Evolutionary conservation across 2,888 invertebrate species (phyloP), one percentile per base, ranked within the genome.

Genomic region (Agelastica alni): DNA sequence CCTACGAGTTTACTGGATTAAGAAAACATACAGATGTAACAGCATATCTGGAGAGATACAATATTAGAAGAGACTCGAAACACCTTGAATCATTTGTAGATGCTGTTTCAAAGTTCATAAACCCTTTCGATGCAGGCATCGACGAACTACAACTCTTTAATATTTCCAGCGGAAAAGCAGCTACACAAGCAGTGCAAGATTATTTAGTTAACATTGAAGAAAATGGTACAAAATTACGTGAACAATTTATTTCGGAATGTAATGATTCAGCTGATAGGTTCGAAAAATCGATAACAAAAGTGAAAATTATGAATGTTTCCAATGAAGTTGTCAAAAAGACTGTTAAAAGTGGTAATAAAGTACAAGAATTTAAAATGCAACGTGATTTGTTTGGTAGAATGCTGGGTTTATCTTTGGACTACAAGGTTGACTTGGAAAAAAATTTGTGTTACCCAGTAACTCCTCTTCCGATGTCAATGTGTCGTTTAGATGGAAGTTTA

Each of bases 301-400:
- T 51, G 13, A 56, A 52, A 54, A 55, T 63, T 34, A 2, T 51
- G 13, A 59, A 60, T 60, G 61, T 64, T 55, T 41, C 61, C 36
- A 39, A 42, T 9, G 51, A 42, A 43, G 36, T 37, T 14, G 47
- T 28, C 9, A 62, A 65, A 37, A 60, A 63, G 55, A 54, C 26
- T 17, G 31, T 64, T 1, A 54, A 51, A 53, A 36, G 61, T 14
- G 57, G 60, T 53, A 56, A 56, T 12, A 70, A 67, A 65, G 52
- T 67, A 2, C 62, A 66, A 47, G 65, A 68, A 58, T 39, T 70
- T 0, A 22, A 47, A 17, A 45, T 69, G 28, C 67, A 70, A 51
- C 49, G 66, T 10, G 66, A 70, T 64, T 59, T 68, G 34, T 70
- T 71, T 58, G 67, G 66, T 1, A 59, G 63, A 5, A 52, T 70